phyloP scores from a whole-genome alignment of 2,888 invertebrate genomes.

The Lepidochitona cinerea region DNA sequence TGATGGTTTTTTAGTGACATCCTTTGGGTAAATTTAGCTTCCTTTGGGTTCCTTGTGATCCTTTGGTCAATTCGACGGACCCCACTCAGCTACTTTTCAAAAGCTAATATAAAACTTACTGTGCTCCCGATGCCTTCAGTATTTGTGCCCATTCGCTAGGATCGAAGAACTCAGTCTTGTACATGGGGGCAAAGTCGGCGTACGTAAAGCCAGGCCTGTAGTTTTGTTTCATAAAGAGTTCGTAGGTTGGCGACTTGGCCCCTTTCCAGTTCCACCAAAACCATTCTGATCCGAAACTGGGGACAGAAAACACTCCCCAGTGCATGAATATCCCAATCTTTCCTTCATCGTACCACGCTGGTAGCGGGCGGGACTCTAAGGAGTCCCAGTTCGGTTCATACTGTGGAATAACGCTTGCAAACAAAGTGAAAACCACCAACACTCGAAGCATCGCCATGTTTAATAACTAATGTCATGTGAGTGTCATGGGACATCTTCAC shows the following conservation, averaged over 20 bases:
- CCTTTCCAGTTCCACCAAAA: conserved; percentile 87
- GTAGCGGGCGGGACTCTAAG: conserved; percentile 69
- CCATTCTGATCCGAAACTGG: conserved; percentile 78
- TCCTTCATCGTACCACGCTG: conserved; percentile 71
- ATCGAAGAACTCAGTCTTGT: conserved; percentile 89
- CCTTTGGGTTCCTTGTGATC: no score
- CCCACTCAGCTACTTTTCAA: no score
- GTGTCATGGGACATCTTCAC: background rate
- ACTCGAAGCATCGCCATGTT: background rate
- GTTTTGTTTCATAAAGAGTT: conserved; percentile 82
- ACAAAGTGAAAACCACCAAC: background rate
- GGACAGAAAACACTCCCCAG: conserved; percentile 72
- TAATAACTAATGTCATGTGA: background rate
- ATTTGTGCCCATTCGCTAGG: conserved; percentile 86
- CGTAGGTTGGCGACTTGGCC: conserved; percentile 35
- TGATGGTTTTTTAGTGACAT: no score
- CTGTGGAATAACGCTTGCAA: no score
- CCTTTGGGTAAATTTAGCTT: no score
- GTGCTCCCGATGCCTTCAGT: conserved; percentile 88
- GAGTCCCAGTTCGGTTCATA: conserved; percentile 68
- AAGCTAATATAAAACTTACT: conserved; percentile 76
- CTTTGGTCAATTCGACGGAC: no score
- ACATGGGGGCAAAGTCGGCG: conserved; percentile 89
- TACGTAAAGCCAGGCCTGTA: conserved; percentile 89
- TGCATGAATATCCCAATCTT: conserved; percentile 73